Evolutionary conservation across 2,797 vertebrate genomes (phyloP).

Genomic region (Acestrorhynchus altus): DNA sequence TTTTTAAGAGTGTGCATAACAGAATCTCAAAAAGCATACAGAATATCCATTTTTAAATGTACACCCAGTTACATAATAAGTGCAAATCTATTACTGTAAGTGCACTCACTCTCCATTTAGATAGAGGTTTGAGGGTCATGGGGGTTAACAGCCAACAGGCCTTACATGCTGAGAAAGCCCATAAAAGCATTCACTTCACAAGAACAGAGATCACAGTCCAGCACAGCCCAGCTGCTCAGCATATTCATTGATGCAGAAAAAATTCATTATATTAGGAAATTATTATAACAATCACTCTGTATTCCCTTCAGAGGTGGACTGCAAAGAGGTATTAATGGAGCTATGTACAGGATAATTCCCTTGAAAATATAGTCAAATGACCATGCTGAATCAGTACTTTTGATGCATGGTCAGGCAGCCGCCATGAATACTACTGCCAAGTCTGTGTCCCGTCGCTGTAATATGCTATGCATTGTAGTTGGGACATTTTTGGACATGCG

Average conservation of each 20-base stretch:
- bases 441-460: not conserved
- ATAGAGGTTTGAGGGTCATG: not conserved
- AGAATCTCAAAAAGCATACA: slow-evolving; percentile 24
- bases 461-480: not conserved
- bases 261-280: not conserved
- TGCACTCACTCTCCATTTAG: slow-evolving; percentile 8
- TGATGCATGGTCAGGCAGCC: slow-evolving; percentile 6
- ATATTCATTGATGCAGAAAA: not conserved
- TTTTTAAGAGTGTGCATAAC: too few species aligned
- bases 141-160: not conserved
- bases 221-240: slow-evolving; percentile 8
- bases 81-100: slow-evolving; percentile 30
- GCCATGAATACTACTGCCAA: not conserved
- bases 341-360: slow-evolving; percentile 5
- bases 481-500: slow-evolving; percentile 10
- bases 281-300: not conserved
- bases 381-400: slow-evolving; percentile 15
- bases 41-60: not conserved
- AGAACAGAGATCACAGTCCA: not conserved
- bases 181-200: slow-evolving; percentile 3
- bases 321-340: slow-evolving; percentile 1
- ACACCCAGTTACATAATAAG: slow-evolving; percentile 30
- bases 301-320: not conserved
- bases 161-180: not conserved
- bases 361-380: not conserved